Percentiles rank a stretch among this genome's conserved stretches.
These are phyloP conservation scores for Lampris megalopsis DNA, from an alignment of 2,113 vertebrate genomes.

Conservation along the genomic window DNA sequence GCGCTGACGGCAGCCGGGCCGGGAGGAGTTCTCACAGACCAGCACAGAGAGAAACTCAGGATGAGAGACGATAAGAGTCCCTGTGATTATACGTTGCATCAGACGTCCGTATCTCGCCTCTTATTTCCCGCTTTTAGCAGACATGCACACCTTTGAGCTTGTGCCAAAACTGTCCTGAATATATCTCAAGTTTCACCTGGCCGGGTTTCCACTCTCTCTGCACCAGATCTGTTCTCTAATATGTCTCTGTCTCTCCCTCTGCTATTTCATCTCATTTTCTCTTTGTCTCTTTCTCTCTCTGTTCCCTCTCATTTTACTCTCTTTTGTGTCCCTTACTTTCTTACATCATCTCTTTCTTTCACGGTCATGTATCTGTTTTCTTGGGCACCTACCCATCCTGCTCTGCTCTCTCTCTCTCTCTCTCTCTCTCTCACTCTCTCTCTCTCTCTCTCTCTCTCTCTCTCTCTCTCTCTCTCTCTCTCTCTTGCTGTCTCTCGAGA, in stretches of 20 bases:
- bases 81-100: conserved; percentile 51
- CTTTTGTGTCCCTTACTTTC: background rate
- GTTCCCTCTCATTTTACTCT: background rate
- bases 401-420: background rate
- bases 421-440: conserved; percentile 4
- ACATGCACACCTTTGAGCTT: conserved; percentile 38
- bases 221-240: conserved; percentile 26
- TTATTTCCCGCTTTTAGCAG: background rate
- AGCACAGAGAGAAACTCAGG: conserved; percentile 38
- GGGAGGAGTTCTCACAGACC: background rate
- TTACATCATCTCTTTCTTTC: background rate
- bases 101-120: conserved; percentile 42
- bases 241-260: background rate
- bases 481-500: background rate
- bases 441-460: background rate
- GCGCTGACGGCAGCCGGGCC: background rate
- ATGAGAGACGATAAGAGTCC: conserved; percentile 54
- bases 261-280: background rate
- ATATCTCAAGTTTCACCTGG: conserved; percentile 61
- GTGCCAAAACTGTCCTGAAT: conserved; percentile 43
- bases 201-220: conserved; percentile 39
- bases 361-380: background rate
- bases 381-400: conserved; percentile 1
- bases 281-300: conserved; percentile 1
- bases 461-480: conserved; percentile 13